Evolutionary conservation across 1,140 invertebrate genomes (phyloP), one percentile per base, ranked within the genome.

Genomic region (Drosophila ogumai): DNA sequence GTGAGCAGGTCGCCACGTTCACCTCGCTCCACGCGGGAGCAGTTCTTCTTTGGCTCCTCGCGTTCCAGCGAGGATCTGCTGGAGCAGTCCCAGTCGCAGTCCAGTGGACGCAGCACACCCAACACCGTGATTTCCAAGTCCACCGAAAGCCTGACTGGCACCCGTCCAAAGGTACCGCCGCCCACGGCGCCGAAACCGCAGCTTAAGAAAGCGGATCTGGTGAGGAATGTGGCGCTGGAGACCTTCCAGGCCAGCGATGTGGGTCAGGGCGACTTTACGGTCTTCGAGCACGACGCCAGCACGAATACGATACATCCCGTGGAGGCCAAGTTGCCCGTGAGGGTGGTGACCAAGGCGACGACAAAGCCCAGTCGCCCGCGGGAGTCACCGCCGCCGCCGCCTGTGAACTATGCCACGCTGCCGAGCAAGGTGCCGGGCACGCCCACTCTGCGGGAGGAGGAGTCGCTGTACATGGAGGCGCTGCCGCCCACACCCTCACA

Each of bases 251-350:
- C 78, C 65, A 82, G 64, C 22, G 92, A 92, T 64, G 82, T 93
- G 50, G 91, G 91, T 1, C 85, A 92, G 12, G 91, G 91, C 9
- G 91, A 93, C 57, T 92, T 93, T 54, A 75, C 91, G 1, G 91
- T 92, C 15, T 92, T 91, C 63, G 91, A 92, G 54, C 92, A 92
- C 59, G 90, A 92, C 60, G 77, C 75, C 22, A 85, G 64, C 55
- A 92, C 92, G 19, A 92, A 92, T 31, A 90, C 87, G 19, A 91
- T 92, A 41, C 88, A 91, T 38, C 74, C 77, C 22, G 68, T 90
- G 50, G 55, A 44, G 17, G 55, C 79, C 32, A 92, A 87, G 40
- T 15, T 92, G 38, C 88, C 88, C 0, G 77, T 84, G 28, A 68
- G 84, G 13, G 58, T 88, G 5, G 22, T 22, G 7, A 54, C 34